Conservation (phyloP, 2,797 vertebrate species). For the Syngnathus rostellatus region DNA sequence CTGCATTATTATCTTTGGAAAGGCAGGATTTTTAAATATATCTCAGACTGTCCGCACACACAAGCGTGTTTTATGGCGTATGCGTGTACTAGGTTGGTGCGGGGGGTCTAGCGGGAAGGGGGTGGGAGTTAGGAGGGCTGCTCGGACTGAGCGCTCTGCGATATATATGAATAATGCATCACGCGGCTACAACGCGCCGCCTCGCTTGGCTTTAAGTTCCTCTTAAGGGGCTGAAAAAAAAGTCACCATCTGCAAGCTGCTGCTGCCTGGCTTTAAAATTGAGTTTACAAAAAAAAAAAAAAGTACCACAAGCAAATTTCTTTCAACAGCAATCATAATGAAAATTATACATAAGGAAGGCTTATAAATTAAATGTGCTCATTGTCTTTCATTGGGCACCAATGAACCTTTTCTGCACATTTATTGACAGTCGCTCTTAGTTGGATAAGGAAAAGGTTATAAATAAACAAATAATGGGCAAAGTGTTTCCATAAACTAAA, state of each 20-base stretch:
- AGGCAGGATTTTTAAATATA: background rate
- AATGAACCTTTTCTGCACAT: background rate
- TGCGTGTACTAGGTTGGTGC: conserved; percentile 23
- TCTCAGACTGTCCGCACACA: conserved; percentile 1
- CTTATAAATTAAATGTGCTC: background rate
- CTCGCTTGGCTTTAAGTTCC: conserved; percentile 62
- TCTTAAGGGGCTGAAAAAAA: conserved; percentile 30
- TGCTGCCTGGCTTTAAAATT: conserved; percentile 1
- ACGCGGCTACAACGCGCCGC: conserved; percentile 63
- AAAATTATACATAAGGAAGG: background rate
- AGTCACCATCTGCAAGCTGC: conserved; percentile 1
- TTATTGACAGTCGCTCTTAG: background rate
- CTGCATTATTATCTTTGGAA: conserved; percentile 1
- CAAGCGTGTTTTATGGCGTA: background rate
- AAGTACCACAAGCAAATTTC: background rate
- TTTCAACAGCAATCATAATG: background rate
- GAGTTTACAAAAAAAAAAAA: background rate
- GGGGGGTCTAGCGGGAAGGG: conserved; percentile 51
- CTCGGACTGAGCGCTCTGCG: conserved; percentile 48
- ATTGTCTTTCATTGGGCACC: background rate
- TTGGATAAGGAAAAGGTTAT: background rate
- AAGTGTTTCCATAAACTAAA: background rate
- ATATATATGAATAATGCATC: conserved; percentile 71
- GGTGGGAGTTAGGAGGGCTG: conserved; percentile 54
- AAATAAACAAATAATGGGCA: background rate